phyloP scores from a whole-genome alignment of 2,797 vertebrate species.

The Chiloscyllium punctatum region DNA sequence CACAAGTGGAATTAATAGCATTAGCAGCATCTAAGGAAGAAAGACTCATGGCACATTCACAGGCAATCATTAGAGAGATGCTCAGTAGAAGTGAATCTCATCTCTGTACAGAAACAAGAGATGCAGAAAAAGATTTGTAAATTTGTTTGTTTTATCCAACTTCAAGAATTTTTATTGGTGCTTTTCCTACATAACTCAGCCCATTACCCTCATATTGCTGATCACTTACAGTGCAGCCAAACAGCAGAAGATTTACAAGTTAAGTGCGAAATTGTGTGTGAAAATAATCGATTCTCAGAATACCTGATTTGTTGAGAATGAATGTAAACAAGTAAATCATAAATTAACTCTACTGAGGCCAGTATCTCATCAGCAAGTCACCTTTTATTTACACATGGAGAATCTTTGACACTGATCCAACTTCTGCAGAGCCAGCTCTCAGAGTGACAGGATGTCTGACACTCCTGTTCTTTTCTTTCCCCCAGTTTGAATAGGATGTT shows the following conservation, averaged over 20 bases:
- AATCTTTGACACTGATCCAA: too few relatives aligned
- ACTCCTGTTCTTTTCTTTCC: too few relatives aligned
- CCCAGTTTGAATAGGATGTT: too few relatives aligned
- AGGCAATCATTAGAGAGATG: not conserved
- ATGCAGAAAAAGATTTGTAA: not conserved
- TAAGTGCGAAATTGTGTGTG: not conserved
- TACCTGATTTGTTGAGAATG: not conserved
- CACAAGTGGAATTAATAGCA: not conserved
- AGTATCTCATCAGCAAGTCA: too few relatives aligned
- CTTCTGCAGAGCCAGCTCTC: too few relatives aligned
- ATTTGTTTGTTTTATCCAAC: not conserved
- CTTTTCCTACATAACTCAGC: too few relatives aligned
- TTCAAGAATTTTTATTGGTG: too few relatives aligned
- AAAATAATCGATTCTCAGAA: not conserved
- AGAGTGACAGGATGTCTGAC: too few relatives aligned
- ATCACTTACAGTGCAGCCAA: not conserved
- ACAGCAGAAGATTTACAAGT: not conserved
- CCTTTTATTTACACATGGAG: too few relatives aligned
- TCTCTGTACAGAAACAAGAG: not conserved
- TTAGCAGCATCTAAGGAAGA: not conserved
- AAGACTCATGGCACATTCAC: too few relatives aligned
- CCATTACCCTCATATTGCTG: not conserved
- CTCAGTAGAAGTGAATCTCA: not conserved
- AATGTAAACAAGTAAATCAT: not conserved
- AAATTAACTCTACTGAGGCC: not conserved